Conservation (phyloP, 2,797 vertebrate species). For the Jordanella pulchra region DNA sequence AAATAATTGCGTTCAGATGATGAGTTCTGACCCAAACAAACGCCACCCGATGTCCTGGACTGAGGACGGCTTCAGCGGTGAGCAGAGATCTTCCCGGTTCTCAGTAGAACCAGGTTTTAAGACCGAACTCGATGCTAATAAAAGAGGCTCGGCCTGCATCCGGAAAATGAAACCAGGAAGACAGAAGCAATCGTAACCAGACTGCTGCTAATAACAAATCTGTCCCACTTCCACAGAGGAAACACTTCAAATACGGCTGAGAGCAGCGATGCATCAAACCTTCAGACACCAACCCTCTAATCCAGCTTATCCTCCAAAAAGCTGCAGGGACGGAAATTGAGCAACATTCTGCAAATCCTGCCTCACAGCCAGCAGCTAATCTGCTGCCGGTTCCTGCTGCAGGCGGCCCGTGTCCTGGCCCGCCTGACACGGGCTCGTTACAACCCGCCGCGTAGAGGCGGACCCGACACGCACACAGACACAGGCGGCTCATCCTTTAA, state of each 20-base stretch:
- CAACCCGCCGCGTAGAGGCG: constrained; percentile 47
- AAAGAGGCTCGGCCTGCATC: constrained; percentile 28
- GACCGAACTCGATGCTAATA: too few species aligned
- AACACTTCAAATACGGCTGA: constrained; percentile 2
- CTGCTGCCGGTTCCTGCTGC: constrained; percentile 21
- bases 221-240: background rate
- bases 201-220: background rate
- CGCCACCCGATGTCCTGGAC: too few species aligned
- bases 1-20: too few species aligned
- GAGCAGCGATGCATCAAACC: constrained; percentile 33
- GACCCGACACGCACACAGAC: constrained; percentile 13
- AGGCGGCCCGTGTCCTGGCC: constrained; percentile 47
- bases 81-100: too few species aligned
- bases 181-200: constrained; percentile 4
- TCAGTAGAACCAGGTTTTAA: too few species aligned
- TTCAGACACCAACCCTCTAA: constrained; percentile 37
- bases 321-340: constrained; percentile 30
- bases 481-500: too few species aligned
- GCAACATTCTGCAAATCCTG: constrained; percentile 29
- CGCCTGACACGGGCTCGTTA: constrained; percentile 41
- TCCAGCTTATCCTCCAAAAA: constrained; percentile 41
- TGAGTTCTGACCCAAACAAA: too few species aligned
- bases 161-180: constrained; percentile 18
- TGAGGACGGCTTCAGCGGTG: too few species aligned
- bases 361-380: constrained; percentile 34